phyloP scores from a whole-genome alignment of 1,140 invertebrate genomes.

The Bombus pyrosoma region DNA sequence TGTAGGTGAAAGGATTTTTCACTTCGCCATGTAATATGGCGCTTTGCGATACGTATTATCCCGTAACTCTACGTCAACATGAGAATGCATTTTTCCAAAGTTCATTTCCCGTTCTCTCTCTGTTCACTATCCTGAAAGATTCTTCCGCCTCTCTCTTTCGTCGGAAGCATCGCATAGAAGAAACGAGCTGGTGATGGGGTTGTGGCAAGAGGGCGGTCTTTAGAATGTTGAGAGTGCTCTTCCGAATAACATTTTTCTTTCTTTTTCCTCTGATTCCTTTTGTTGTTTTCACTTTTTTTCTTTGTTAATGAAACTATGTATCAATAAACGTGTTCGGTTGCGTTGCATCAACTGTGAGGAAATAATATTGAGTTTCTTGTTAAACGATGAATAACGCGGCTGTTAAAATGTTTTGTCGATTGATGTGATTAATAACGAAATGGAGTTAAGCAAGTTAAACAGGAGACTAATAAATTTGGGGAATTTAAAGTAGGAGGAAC shows the following conservation, averaged over 20 bases:
- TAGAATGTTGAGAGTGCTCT: neutral
- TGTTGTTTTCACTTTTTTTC: no score
- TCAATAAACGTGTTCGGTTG: neutral
- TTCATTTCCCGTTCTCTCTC: neutral
- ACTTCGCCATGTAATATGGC: neutral
- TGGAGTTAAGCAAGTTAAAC: neutral
- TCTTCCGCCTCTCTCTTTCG: no score
- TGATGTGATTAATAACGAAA: neutral
- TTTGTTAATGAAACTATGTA: neutral
- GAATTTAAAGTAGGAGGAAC: neutral
- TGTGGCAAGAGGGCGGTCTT: neutral
- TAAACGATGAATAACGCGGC: neutral
- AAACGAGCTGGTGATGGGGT: neutral
- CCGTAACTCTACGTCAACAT: neutral
- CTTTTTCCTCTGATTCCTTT: neutral
- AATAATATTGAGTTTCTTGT: neutral
- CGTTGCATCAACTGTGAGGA: neutral
- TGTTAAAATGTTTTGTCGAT: neutral
- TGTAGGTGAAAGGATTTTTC: neutral
- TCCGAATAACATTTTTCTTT: neutral
- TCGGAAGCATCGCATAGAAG: neutral
- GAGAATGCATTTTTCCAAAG: conserved; percentile 14
- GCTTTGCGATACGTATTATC: conserved; percentile 8
- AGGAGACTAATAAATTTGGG: neutral
- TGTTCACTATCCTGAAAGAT: neutral